Percentiles rank a stretch among this genome's conserved stretches.
Conservation (phyloP, 2,888 invertebrate genomes). For the Melanchra persicariae region DNA sequence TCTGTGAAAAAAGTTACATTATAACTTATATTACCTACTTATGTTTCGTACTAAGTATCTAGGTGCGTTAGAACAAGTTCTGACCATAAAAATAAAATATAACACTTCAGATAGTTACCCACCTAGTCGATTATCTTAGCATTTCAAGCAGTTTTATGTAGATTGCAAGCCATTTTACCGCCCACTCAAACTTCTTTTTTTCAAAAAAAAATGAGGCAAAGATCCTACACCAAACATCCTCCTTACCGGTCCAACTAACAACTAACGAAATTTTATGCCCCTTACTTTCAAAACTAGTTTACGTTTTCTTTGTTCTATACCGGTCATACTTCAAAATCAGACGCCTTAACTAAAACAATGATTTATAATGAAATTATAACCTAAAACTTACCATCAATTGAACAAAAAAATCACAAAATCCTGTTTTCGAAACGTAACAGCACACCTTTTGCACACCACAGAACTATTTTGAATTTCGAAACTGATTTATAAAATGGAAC, state of each 20-base stretch:
- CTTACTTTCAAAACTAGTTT: conserved; percentile 83
- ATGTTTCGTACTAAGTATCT: background rate
- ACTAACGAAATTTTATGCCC: conserved; percentile 73
- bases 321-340: conserved; percentile 62
- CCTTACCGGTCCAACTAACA: conserved; percentile 67
- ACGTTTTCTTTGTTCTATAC: conserved; percentile 79
- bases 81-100: background rate
- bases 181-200: conserved; percentile 15
- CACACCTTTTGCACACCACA: conserved; percentile 78
- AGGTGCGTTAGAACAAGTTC: background rate
- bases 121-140: background rate
- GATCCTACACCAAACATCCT: conserved; percentile 74
- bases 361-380: conserved; percentile 47
- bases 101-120: background rate
- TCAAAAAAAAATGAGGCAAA: conserved; percentile 69
- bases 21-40: no score
- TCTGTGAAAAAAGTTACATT: no score
- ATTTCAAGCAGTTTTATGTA: background rate
- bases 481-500: conserved; percentile 65
- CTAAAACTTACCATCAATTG: conserved; percentile 79
- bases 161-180: conserved; percentile 23
- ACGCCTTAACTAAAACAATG: conserved; percentile 39
- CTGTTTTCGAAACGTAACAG: conserved; percentile 74
- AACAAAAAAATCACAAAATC: conserved; percentile 74
- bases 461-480: conserved; percentile 73